Evolutionary conservation across 2,888 invertebrate species (phyloP), one percentile per base, ranked within the genome.

Genomic region (Galeruca laticollis): DNA sequence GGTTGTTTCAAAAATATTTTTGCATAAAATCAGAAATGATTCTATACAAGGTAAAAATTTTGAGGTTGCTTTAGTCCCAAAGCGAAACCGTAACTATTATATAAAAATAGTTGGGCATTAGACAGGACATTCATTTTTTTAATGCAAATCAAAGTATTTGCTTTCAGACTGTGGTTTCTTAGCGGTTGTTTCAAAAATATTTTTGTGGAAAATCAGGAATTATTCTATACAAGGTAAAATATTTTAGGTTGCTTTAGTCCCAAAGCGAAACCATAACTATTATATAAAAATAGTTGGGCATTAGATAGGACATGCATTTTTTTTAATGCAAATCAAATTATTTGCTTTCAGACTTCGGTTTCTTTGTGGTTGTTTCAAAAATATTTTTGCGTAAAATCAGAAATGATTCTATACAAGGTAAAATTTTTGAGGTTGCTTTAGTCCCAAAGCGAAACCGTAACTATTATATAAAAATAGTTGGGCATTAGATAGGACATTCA

Each of bases 221-320:
- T 2, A 26, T 26, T 26, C 26, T 4, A 26, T 26, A 26, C 26
- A 62, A 52, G 62, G 62, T 62, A 62, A 62, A 40, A 52, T 60
- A 31, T 60, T 62, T 69, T 63, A 26, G 5, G 5, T 65, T 82
- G 33, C 70, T 83, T 54, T 84, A 43, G 84, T 85, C 84, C 83
- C 77, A 75, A 51, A 81, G 81, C 82, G 82, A 83, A 83, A 80
- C 82, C 78, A 69, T 67, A 71, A 75, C 49, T 79, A 66, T 69
- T 70, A 71, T 49, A 56, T 66, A 71, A 71, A 70, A 72, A 75
- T 77, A 71, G 65, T 31, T 0, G 5, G 73, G 75, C 61, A 75
- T 75, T 70, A 69, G 73, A 73, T 73, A 68, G 73, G 75, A 75
- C 75, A 63, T 51, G 13, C 10, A 8, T 26, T 35, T 68, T 6